Conservation (phyloP, 2,888 invertebrate genomes). For the Xestia xanthographa region DNA sequence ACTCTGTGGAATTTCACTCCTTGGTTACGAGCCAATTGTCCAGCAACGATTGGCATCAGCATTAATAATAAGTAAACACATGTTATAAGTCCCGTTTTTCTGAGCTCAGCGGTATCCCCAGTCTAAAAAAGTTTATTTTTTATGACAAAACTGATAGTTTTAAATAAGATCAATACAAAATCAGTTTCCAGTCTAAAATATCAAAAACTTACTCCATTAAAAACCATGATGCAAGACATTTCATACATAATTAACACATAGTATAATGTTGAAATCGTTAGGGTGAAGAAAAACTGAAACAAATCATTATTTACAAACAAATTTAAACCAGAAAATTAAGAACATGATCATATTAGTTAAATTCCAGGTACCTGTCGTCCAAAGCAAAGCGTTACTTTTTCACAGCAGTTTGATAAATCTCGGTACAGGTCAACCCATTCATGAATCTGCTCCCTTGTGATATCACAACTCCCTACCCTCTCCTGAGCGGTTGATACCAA, state of each 20-base stretch:
- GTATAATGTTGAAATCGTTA: background rate
- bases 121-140: background rate
- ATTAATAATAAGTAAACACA: background rate
- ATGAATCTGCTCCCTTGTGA: conserved; percentile 18
- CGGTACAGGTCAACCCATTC: conserved; percentile 35
- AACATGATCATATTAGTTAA: background rate
- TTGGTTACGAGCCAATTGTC: background rate
- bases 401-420: conserved; percentile 28
- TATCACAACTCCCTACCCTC: background rate
- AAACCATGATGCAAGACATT: background rate
- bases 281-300: background rate
- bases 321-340: background rate
- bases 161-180: no score
- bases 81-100: background rate
- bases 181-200: background rate
- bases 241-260: background rate
- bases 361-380: conserved; percentile 25
- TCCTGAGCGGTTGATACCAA: background rate
- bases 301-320: background rate
- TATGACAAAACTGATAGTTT: background rate
- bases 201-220: background rate
- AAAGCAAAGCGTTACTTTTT: conserved; percentile 20
- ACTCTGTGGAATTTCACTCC: background rate
- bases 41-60: background rate
- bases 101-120: rapidly evolving